Base-by-base conservation (phyloP, 2,797 vertebrate genomes). In the Pseudochromis fuscus region DNA sequence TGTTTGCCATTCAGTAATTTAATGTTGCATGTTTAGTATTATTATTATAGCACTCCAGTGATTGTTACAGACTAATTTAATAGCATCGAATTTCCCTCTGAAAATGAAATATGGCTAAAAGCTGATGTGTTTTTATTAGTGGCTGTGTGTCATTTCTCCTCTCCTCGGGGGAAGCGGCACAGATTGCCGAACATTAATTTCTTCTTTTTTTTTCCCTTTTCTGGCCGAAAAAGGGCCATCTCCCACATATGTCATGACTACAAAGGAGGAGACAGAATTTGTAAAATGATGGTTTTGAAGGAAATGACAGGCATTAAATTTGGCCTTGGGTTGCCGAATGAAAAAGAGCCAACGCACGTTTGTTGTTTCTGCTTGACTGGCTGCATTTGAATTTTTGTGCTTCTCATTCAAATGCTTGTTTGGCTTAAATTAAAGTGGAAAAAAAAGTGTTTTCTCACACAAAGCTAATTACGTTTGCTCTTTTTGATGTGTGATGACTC, bases 231-330 rank as follows among this genome's bases (percentile, higher is more conserved):
- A 45, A 74, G 60, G 35, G 16, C 30, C 30, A 4, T 81, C 64
- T 69, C 72, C 70, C 75, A 78, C 77, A 73, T 81, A 38, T 80
- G 81, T 84, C 78, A 67, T 53, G 37, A 21, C 46, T 42, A 84
- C 69, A 85, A 88, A 82, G 50, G 45, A 81, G 51, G 65, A 83
- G 74, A 86, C 25, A 48, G 61, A 72, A 71, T 76, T 25, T 53
- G 38, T 52, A 35, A 75, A 87, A 79, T 11, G 40, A 64, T 4
- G 55, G 61, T 75, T 75, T 73, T 81, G 60, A 73, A 57, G 52
- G 50, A 81, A 79, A 71, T 82, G 77, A 86, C 83, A 87, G 66
- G 72, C 84, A 53, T 82, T 79, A 64, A 77, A 86, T 83, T 49
- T 72, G 62, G 70, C 83, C 53, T 62, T 44, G 58, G 73, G 57